phyloP scores from a whole-genome alignment of 2,888 invertebrate species.

The Idaea dimidiata region DNA sequence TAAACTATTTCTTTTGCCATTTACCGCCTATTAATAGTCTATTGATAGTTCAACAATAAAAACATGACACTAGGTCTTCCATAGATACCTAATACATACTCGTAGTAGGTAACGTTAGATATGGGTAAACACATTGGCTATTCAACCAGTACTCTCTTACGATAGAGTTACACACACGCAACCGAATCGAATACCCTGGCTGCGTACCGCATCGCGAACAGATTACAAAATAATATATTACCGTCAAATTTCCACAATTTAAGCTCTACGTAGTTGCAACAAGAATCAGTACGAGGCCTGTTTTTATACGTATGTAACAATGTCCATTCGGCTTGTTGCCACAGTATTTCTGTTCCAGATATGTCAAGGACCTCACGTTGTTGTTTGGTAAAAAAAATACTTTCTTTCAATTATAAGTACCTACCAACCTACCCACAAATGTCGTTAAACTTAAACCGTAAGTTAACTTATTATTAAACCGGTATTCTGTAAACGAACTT shows the following conservation, averaged over 20 bases:
- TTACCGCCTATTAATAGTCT: too few species aligned
- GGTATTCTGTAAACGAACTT: background rate
- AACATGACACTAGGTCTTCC: too few species aligned
- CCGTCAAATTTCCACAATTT: conserved; percentile 22
- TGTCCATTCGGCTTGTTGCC: conserved; percentile 42
- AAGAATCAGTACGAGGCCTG: conserved; percentile 27
- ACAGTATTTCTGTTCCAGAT: conserved; percentile 60
- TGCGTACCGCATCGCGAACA: conserved; percentile 53
- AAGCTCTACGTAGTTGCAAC: conserved; percentile 22
- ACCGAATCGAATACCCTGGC: conserved; percentile 57
- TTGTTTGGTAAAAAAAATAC: conserved; percentile 55
- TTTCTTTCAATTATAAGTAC: conserved; percentile 45
- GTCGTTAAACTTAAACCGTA: background rate
- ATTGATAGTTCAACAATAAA: too few species aligned
- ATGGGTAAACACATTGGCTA: conserved; percentile 45
- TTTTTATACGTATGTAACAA: conserved; percentile 23
- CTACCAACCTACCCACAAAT: conserved; percentile 26
- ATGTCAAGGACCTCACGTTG: conserved; percentile 63
- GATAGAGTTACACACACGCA: conserved; percentile 49
- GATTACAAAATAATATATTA: conserved; percentile 32
- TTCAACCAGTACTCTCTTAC: conserved; percentile 63
- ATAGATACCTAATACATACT: background rate
- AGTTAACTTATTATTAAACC: background rate
- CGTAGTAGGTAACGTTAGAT: too few species aligned
- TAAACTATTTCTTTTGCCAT: too few species aligned